phyloP scores from a whole-genome alignment of 2,113 vertebrate genomes.

The Baryphthengus martii region DNA sequence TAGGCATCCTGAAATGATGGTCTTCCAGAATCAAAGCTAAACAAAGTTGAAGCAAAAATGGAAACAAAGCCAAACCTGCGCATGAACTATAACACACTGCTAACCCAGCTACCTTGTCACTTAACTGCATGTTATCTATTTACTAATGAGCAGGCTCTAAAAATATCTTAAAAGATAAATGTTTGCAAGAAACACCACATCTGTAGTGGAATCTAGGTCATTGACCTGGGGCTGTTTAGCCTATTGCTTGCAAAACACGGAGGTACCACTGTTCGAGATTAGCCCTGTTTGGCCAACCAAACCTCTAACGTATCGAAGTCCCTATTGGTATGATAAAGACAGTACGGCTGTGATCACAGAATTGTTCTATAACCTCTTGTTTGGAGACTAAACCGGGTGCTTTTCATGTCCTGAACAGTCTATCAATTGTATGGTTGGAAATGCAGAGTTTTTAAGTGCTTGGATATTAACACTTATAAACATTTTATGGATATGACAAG shows the following conservation, averaged over 20 bases:
- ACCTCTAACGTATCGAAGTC: not conserved
- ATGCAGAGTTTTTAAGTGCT: not conserved
- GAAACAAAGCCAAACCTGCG: not conserved
- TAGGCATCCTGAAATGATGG: not conserved
- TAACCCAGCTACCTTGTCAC: not conserved
- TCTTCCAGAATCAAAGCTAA: not conserved
- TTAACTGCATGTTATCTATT: not conserved
- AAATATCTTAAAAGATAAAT: not conserved
- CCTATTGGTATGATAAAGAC: not conserved
- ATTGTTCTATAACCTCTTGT: not conserved
- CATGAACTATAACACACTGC: not conserved
- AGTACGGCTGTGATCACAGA: not conserved
- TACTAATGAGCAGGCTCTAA: not conserved
- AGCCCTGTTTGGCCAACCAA: not conserved
- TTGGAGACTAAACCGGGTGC: not conserved
- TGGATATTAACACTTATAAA: not conserved
- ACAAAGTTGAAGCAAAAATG: not conserved
- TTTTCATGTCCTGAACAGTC: not conserved
- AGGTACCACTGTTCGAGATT: not conserved
- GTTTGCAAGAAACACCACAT: not conserved
- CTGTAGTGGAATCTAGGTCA: not conserved
- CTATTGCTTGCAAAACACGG: not conserved
- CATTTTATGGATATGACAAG: not conserved
- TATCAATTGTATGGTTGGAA: not conserved
- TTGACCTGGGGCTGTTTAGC: not conserved